Conservation (phyloP, 2,888 invertebrate species). For the Diplolepis rosae region DNA sequence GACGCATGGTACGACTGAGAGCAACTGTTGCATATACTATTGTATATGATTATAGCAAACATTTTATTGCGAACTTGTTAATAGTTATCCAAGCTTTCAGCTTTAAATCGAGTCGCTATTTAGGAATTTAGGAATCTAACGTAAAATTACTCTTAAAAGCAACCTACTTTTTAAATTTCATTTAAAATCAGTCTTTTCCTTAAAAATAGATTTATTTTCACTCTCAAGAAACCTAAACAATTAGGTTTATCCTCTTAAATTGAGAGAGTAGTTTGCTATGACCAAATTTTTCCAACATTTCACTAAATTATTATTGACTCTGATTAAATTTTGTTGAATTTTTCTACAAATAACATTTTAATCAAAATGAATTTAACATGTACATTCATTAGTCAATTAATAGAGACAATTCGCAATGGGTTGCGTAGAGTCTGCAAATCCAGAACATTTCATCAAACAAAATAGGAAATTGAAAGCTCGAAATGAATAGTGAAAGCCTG, state of each 20-base stretch:
- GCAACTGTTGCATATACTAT: conserved; percentile 72
- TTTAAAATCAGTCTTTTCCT: background rate
- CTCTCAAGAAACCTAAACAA: background rate
- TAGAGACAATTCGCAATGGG: conserved; percentile 7
- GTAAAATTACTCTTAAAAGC: conserved; percentile 13
- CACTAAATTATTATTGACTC: background rate
- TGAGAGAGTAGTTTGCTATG: background rate
- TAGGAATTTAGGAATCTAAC: conserved; percentile 41
- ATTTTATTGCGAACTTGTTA: conserved; percentile 60
- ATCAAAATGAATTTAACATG: conserved; percentile 19
- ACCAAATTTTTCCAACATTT: background rate
- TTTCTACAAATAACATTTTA: background rate
- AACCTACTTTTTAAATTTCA: background rate
- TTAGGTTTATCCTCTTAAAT: background rate
- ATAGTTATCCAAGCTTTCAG: conserved; percentile 65
- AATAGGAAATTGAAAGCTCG: background rate
- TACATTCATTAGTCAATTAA: conserved; percentile 22
- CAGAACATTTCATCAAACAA: conserved; percentile 7
- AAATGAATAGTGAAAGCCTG: background rate
- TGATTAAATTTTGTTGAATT: background rate
- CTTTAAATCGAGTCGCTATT: conserved; percentile 58
- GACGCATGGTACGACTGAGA: conserved; percentile 69
- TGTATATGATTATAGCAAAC: conserved; percentile 69
- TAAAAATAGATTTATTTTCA: background rate
- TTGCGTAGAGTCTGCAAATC: background rate